Evolutionary conservation across 2,888 invertebrate species (phyloP).

Genomic region (Temnothorax rugatulus): DNA sequence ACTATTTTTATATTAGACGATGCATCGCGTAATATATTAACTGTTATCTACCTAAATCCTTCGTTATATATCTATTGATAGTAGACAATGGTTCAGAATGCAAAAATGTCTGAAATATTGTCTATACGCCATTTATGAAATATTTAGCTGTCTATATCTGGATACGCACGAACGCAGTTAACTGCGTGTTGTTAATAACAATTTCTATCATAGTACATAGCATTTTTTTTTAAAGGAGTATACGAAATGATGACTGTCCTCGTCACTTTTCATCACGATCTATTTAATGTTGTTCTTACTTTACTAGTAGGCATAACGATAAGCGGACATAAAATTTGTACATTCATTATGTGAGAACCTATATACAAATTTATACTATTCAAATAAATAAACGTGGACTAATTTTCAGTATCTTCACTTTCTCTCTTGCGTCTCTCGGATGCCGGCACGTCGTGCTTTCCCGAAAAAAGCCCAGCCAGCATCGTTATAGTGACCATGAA

Average conservation of each 20-base stretch:
- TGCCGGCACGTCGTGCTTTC: not conserved
- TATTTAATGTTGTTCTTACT: constrained; percentile 23
- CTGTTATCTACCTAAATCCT: not conserved
- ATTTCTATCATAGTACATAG: not conserved
- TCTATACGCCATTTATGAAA: not conserved
- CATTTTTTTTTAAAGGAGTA: not conserved
- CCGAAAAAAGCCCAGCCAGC: not conserved
- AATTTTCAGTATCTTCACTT: not conserved
- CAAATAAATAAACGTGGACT: constrained; percentile 28
- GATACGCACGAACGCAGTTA: not conserved
- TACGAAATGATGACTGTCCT: not conserved
- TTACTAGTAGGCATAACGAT: not conserved
- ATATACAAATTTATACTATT: constrained; percentile 18
- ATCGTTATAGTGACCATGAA: not conserved
- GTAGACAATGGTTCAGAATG: not conserved
- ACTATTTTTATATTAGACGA: constrained; percentile 24
- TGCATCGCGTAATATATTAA: not conserved
- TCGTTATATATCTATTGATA: not conserved
- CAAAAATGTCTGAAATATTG: not conserved
- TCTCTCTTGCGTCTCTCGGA: not conserved
- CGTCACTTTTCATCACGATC: not conserved
- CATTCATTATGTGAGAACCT: not conserved
- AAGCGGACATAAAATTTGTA: constrained; percentile 9
- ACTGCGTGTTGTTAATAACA: not conserved
- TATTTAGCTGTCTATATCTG: not conserved